Evolutionary conservation across 1,140 invertebrate species (phyloP).

Genomic region (Stegodyphus mimosarum): DNA sequence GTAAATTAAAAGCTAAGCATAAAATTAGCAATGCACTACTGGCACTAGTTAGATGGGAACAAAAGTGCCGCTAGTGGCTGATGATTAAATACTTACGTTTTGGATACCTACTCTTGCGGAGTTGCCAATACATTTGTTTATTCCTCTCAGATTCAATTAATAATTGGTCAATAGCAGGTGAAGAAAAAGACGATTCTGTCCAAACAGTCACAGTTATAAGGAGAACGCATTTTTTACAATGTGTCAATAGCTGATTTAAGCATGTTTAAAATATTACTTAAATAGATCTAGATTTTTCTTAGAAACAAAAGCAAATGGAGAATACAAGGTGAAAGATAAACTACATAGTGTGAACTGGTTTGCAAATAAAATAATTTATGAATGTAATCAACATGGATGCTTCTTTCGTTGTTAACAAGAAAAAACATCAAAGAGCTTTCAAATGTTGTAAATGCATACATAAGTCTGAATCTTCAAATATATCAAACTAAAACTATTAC

Average conservation of each 20-base stretch:
- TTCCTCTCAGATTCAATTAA: constrained; percentile 52
- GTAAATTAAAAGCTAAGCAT: constrained; percentile 40
- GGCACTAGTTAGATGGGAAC: constrained; percentile 31
- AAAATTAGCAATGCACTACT: constrained; percentile 55
- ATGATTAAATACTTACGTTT: constrained; percentile 51
- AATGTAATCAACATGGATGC: too few relatives aligned
- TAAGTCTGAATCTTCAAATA: too few relatives aligned
- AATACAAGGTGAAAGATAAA: too few relatives aligned
- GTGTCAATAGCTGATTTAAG: too few relatives aligned
- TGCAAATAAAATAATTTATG: too few relatives aligned
- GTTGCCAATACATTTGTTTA: constrained; percentile 61
- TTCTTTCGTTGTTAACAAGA: too few relatives aligned
- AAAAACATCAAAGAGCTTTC: too few relatives aligned
- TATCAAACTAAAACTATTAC: too few relatives aligned
- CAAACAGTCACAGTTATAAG: constrained; percentile 45
- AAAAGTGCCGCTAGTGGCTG: constrained; percentile 29
- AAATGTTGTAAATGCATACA: too few relatives aligned
- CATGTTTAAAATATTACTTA: too few relatives aligned
- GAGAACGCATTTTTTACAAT: neutral
- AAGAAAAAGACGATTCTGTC: constrained; percentile 61
- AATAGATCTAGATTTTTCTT: neutral
- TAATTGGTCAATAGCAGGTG: constrained; percentile 61
- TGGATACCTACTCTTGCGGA: constrained; percentile 45
- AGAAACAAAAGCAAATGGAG: neutral
- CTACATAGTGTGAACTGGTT: too few relatives aligned